Conservation (phyloP, 2,113 vertebrate species). For the Peromyscus polionotus region DNA sequence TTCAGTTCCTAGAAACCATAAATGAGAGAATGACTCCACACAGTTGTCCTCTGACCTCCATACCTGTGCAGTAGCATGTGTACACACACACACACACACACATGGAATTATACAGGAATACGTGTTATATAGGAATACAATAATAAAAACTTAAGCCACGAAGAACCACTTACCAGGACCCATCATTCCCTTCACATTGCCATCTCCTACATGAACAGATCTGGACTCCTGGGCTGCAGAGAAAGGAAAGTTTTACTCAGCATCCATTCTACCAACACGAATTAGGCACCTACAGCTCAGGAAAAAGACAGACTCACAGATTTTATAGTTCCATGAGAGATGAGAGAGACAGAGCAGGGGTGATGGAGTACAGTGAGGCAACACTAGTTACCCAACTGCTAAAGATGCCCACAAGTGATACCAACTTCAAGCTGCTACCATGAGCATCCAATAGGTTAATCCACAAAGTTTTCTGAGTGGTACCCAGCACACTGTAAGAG, state of each 20-base stretch:
- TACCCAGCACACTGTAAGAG: neutral
- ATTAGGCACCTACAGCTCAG: neutral
- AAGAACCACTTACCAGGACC: slow-evolving; percentile 84
- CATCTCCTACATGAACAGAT: slow-evolving; percentile 85
- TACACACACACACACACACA: neutral
- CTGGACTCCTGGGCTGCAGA: slow-evolving; percentile 87
- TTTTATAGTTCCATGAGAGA: neutral
- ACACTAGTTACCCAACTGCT: neutral
- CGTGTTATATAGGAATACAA: neutral
- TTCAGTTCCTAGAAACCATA: neutral
- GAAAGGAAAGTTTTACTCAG: slow-evolving; percentile 67
- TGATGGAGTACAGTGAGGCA: neutral
- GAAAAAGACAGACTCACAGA: neutral
- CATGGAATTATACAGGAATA: neutral
- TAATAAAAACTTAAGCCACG: neutral
- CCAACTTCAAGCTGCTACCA: neutral
- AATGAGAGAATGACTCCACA: neutral
- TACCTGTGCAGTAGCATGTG: neutral
- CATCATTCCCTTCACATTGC: slow-evolving; percentile 85
- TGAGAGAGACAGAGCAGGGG: neutral
- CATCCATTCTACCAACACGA: neutral
- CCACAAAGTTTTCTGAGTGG: neutral
- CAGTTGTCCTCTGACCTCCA: neutral
- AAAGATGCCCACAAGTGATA: neutral
- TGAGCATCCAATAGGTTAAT: slow-evolving; percentile 5